phyloP scores from a whole-genome alignment of 2,113 vertebrate genomes.

The Zapornia atra region DNA sequence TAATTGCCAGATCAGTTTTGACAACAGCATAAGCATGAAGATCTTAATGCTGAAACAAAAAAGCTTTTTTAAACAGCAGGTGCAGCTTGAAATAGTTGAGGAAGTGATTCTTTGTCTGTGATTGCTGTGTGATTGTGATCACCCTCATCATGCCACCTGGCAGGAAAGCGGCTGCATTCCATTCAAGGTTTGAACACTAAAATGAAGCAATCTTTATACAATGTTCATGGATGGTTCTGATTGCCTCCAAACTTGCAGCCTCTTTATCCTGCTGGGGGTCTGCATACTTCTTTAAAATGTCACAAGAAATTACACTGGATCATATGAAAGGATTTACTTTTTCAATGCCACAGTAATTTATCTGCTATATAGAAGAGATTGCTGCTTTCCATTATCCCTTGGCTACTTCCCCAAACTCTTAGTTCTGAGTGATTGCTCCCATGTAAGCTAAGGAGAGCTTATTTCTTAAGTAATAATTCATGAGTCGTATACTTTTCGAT shows the following conservation, averaged over 20 bases:
- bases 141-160: neutral
- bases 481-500: neutral
- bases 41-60: neutral
- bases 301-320: neutral
- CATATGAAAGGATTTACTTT: neutral
- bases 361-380: neutral
- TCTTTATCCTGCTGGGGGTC: neutral
- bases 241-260: neutral
- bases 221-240: neutral
- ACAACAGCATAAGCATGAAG: neutral
- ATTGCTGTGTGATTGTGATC: neutral
- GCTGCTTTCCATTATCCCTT: constrained; percentile 1
- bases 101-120: neutral
- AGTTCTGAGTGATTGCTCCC: neutral
- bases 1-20: neutral
- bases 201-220: neutral
- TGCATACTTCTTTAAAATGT: neutral
- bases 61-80: neutral
- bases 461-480: neutral
- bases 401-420: neutral
- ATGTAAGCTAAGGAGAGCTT: neutral
- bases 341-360: neutral
- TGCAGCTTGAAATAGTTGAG: neutral
- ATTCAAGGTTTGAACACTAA: neutral
- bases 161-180: neutral